These are phyloP conservation scores for Ictidomys tridecemlineatus DNA, from an alignment of 2,113 vertebrate species.

Conservation along the genomic window DNA sequence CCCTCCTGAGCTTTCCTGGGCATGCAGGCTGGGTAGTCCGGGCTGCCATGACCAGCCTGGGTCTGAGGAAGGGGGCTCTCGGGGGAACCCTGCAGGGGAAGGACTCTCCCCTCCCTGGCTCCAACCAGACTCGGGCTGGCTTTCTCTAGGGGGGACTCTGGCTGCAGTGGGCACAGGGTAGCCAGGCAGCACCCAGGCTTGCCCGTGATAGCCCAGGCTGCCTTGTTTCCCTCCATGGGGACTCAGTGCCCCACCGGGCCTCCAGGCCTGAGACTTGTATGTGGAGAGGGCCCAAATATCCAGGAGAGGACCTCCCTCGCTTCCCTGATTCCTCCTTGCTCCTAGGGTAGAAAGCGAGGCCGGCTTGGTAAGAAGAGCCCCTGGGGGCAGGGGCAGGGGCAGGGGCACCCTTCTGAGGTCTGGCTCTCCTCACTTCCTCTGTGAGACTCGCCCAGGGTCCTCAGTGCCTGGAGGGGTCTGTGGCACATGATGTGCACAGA, in stretches of 20 bases:
- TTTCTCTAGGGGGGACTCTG: not conserved
- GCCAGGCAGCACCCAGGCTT: not conserved
- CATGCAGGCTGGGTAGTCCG: not conserved
- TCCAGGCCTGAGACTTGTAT: rapidly evolving
- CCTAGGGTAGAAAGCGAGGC: not conserved
- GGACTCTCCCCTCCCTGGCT: not conserved
- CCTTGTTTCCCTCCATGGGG: not conserved
- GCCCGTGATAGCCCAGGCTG: too few relatives aligned
- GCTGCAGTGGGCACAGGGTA: not conserved
- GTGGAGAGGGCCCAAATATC: not conserved
- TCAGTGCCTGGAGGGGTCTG: not conserved
- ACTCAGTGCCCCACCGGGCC: not conserved
- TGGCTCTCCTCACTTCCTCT: rapidly evolving
- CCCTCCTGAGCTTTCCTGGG: not conserved
- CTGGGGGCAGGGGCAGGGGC: rapidly evolving
- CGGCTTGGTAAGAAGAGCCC: not conserved
- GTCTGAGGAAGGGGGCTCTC: not conserved
- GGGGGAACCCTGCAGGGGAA: not conserved
- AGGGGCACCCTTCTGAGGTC: too few relatives aligned
- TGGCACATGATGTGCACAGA: too few relatives aligned
- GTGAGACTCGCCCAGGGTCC: not conserved
- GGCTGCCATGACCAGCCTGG: rapidly evolving
- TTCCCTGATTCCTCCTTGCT: not conserved
- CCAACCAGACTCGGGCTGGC: not conserved
- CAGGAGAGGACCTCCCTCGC: not conserved